These are phyloP conservation scores for Athalia cordata DNA, from an alignment of 2,888 invertebrate genomes.

Conservation along the genomic window DNA sequence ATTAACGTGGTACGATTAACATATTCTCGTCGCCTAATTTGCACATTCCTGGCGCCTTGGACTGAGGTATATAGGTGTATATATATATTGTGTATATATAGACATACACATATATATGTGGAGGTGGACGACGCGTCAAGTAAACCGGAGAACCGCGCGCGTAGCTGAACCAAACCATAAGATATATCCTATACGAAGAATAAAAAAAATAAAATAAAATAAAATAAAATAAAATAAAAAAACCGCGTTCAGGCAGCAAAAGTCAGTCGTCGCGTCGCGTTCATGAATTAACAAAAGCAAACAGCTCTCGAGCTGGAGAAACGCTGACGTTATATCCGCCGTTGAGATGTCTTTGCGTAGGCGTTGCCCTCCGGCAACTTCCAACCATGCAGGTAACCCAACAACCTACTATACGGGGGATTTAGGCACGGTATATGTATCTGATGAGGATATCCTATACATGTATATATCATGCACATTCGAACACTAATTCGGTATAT, in stretches of 20 bases:
- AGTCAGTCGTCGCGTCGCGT: constrained; percentile 1
- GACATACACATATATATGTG: no score
- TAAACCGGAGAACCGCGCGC: no score
- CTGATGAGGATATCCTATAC: background rate
- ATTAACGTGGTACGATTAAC: constrained; percentile 42
- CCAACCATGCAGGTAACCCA: background rate
- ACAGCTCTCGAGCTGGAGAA: constrained; percentile 29
- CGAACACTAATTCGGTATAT: no score
- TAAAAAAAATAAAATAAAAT: no score
- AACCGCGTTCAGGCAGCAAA: no score
- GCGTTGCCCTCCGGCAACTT: constrained; percentile 44
- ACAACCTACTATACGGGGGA: constrained; percentile 50
- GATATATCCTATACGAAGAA: no score
- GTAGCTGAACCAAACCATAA: no score
- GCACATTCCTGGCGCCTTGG: constrained; percentile 42
- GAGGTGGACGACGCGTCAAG: no score
- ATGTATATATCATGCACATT: background rate
- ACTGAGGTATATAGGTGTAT: background rate
- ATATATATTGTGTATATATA: no score
- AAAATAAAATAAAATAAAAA: no score
- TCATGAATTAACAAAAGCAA: constrained; percentile 44
- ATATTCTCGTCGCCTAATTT: constrained; percentile 41
- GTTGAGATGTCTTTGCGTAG: constrained; percentile 57
- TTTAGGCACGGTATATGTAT: no score
- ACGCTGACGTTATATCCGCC: constrained; percentile 53